Base-by-base conservation (phyloP, 2,113 vertebrate genomes). In the Bos taurus region DNA sequence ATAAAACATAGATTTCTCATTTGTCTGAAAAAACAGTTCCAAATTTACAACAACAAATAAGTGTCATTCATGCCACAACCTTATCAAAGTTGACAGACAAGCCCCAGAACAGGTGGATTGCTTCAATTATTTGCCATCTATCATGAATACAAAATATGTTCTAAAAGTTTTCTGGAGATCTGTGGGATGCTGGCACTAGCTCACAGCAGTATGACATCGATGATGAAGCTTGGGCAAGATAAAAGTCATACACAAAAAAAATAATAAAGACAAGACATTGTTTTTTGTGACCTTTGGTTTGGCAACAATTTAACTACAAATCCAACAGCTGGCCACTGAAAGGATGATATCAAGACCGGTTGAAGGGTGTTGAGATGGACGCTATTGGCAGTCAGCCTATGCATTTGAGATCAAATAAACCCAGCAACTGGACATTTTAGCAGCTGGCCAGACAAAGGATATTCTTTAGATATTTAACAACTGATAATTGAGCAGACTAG, bases 361-460 rank as follows among this genome's bases (percentile, higher is more conserved):
- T 62, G 90, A 97, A 98, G 88, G 77, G 88, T 93, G 92, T 93
- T 88, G 93, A 96, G 96, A 77, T 59, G 62, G 86, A 96, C n/a
- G 71, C 48, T 96, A 74, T 95, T 98, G 98, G 98, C 95, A 98
- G 88, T n/a, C 36, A 3, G 93, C 93, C 97, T 96, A 62, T 30
- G 48, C 56, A 94, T 97, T 93, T 97, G 95, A 71, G 88, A 98
- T 82, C 62, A 97, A 98, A 97, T 96, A 92, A 97, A 26, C 95
- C 71, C 62, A 80, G 95, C n/a, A 97, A 98, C 97, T 98, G 98
- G 92, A 97, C 25, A 4, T 62, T 97, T 77, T 91, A 98, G 97
- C 98, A 98, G 97, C 98, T 98, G 98, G 56, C 77, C 96, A 98
- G 80, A 98, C 97, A 98, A 98, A 98, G 82, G 97, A 96, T 94